A percentile compares a stretch with the other conserved stretches of the same genome.
These are phyloP conservation scores for Cordilura impudica DNA, from an alignment of 2,888 invertebrate species.

Conservation along the genomic window DNA sequence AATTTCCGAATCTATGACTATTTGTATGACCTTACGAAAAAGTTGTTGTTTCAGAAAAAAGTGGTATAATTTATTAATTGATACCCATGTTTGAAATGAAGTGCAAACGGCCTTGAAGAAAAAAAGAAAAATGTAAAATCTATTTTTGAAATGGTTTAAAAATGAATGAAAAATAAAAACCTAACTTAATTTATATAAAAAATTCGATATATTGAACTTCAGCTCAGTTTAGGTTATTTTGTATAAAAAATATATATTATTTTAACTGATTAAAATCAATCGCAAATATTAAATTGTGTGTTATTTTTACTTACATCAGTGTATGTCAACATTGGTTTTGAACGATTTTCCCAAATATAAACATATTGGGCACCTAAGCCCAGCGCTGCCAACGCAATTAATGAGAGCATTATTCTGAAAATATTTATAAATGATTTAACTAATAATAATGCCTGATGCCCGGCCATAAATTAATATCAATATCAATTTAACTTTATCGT, in stretches of 20 bases:
- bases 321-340: constrained; percentile 24
- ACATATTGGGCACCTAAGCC: constrained; percentile 31
- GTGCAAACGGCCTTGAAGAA: constrained; percentile 42
- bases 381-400: constrained; percentile 5
- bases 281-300: not conserved
- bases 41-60: constrained; percentile 27
- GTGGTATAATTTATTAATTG: constrained; percentile 40
- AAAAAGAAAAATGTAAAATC: not conserved
- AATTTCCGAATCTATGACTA: constrained; percentile 31
- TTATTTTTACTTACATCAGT: constrained; percentile 33
- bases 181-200: too few relatives aligned
- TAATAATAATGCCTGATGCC: too few relatives aligned
- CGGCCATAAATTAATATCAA: too few relatives aligned
- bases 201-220: too few relatives aligned
- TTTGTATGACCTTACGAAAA: constrained; percentile 28
- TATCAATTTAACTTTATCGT: too few relatives aligned
- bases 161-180: too few relatives aligned
- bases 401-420: constrained; percentile 17
- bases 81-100: constrained; percentile 41
- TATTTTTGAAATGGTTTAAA: too few relatives aligned
- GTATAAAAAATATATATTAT: not conserved
- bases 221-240: not conserved
- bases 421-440: too few relatives aligned
- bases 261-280: not conserved
- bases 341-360: constrained; percentile 35